phyloP scores from a whole-genome alignment of 2,113 vertebrate species.

The Callithrix jacchus region DNA sequence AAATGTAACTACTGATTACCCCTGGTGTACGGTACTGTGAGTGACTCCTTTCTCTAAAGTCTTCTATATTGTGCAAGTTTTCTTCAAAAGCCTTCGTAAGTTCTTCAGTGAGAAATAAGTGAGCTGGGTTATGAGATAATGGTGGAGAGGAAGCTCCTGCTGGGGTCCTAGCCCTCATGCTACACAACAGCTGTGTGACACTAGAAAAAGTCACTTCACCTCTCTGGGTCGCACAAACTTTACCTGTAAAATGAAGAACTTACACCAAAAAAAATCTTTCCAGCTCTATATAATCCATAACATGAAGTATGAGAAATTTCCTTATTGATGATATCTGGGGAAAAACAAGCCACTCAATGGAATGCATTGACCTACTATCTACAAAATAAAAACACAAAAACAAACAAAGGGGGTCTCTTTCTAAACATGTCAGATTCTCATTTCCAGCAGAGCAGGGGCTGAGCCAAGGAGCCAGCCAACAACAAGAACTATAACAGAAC shows the following conservation, averaged over 20 bases:
- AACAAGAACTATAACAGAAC: neutral
- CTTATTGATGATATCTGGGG: neutral
- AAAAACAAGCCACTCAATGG: neutral
- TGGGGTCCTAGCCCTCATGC: neutral
- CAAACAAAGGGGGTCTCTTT: neutral
- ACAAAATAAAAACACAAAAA: neutral
- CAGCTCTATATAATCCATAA: neutral
- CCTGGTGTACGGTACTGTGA: neutral
- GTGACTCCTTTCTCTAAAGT: neutral
- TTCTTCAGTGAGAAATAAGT: conserved; percentile 7
- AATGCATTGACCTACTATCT: neutral
- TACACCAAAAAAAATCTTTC: neutral
- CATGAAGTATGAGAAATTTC: neutral
- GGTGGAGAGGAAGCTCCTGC: neutral
- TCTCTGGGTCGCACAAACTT: neutral
- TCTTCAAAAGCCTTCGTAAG: conserved; percentile 3
- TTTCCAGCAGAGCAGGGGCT: neutral
- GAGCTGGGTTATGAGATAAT: neutral
- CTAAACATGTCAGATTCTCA: neutral
- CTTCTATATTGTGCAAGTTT: neutral
- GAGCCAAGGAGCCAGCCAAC: neutral
- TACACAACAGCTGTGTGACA: neutral
- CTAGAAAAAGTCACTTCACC: neutral
- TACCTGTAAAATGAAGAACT: neutral
- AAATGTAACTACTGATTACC: neutral